These are phyloP conservation scores for Climacteris rufus DNA, from an alignment of 2,113 vertebrate species.

Conservation along the genomic window DNA sequence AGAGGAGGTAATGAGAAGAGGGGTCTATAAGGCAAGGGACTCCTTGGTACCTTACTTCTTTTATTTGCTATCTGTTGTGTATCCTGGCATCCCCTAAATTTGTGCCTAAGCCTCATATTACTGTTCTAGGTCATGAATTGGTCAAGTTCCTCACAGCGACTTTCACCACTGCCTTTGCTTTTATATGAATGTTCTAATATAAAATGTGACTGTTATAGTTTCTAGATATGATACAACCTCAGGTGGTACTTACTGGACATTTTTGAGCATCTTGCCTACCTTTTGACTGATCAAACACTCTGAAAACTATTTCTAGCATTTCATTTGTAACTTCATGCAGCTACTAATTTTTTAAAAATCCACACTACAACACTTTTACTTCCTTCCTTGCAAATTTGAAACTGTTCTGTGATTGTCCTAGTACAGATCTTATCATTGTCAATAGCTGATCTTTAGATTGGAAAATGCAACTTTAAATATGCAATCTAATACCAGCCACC, in stretches of 20 bases:
- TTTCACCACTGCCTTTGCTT: neutral
- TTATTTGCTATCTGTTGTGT: neutral
- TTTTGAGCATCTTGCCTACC: neutral
- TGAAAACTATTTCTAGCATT: neutral
- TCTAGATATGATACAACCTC: neutral
- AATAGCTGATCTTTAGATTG: neutral
- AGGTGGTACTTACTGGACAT: neutral
- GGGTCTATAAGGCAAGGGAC: neutral
- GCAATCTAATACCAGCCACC: neutral
- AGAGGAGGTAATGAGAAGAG: neutral
- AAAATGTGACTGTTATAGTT: neutral
- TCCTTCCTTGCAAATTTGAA: neutral
- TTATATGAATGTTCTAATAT: neutral
- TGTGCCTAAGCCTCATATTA: neutral
- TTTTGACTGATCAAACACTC: neutral
- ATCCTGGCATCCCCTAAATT: neutral
- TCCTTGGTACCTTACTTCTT: neutral
- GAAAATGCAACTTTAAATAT: neutral
- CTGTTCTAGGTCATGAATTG: neutral
- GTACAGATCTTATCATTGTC: neutral
- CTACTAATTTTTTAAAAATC: neutral
- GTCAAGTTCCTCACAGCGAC: neutral
- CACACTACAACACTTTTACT: rapidly evolving
- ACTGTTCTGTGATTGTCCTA: neutral
- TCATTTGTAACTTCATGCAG: neutral